Conservation (phyloP, 2,797 vertebrate species). For the Bucorvus abyssinicus region DNA sequence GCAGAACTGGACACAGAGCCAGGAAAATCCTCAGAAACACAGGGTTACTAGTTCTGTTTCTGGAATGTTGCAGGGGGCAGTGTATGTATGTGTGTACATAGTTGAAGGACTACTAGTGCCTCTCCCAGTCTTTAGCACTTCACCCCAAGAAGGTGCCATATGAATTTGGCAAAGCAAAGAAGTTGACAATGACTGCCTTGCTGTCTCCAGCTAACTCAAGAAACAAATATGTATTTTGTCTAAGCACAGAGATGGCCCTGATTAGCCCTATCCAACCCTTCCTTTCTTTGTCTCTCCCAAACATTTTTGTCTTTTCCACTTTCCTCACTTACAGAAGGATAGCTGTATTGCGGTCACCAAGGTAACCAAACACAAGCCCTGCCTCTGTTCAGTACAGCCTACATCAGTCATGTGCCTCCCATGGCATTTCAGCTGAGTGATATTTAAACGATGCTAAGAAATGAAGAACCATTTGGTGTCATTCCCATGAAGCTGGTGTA, state of each 20-base stretch:
- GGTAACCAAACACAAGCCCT: not conserved
- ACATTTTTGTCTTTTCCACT: not conserved
- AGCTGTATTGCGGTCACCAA: not conserved
- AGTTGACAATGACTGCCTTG: not conserved
- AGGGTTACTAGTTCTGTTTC: not conserved
- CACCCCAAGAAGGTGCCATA: not conserved
- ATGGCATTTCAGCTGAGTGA: not conserved
- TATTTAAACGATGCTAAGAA: constrained; percentile 44
- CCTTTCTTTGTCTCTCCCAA: not conserved
- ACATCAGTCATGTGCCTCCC: not conserved
- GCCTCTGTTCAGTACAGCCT: not conserved
- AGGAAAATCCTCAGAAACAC: not conserved
- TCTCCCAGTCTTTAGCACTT: not conserved
- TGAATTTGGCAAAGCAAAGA: not conserved
- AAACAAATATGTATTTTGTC: not conserved
- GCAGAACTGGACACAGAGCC: not conserved
- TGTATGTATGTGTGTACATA: not conserved
- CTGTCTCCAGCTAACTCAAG: not conserved
- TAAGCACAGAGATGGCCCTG: not conserved
- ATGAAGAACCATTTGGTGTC: constrained; percentile 40
- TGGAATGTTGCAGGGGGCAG: not conserved
- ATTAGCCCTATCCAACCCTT: not conserved
- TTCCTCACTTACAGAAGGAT: not conserved
- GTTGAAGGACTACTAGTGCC: not conserved
- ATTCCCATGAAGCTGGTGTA: constrained; percentile 22